Evolutionary conservation across 2,888 invertebrate genomes (phyloP), one percentile per base, ranked within the genome.

Genomic region (Caenorhabditis imperialis): DNA sequence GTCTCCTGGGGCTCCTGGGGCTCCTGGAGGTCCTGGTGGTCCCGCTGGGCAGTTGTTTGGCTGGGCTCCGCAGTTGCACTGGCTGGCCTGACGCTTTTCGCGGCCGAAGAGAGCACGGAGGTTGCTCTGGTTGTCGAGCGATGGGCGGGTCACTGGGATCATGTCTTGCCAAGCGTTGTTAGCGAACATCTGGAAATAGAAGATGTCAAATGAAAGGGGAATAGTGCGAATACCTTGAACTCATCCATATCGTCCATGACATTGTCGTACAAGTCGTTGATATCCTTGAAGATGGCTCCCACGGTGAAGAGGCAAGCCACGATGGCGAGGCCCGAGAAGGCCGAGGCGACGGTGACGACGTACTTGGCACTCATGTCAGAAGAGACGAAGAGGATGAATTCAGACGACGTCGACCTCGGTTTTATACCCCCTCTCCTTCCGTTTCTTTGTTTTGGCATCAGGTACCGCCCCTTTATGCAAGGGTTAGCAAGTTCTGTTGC

Each of bases 11-110:
- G 69, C 55, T 69, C 82, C 81, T 35, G 79, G 48, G 16, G 58
- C 60, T 77, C 82, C 82, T 42, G 77, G 81, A n/a, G 81, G 77
- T 63, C 83, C 83, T 27, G 75, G 74, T 50, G 77, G 78, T 48
- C 83, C 83, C 23, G 71, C 65, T 40, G 82, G 77, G 50, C 83
- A 81, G 55, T 62, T 70, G 45, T 75, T 75, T 47, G 74, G 69
- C 50, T 75, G 69, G 53, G 76, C 65, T 51, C 75, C 78, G 30
- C 78, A 78, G 60, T 71, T 72, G 45, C 78, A 78, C 44, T 74
- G 70, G 10, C 48, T 42, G 18, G 77, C 77, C 50, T 75, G 72
- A 63, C 78, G 71, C 62, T 78, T 78, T 40, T 67, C 67, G 48
- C 78, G 78, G 10, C 77, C 77, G 65, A 77, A 70, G 58, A 78